Base-by-base conservation (phyloP, 2,113 vertebrate species). In the Tapirus terrestris region DNA sequence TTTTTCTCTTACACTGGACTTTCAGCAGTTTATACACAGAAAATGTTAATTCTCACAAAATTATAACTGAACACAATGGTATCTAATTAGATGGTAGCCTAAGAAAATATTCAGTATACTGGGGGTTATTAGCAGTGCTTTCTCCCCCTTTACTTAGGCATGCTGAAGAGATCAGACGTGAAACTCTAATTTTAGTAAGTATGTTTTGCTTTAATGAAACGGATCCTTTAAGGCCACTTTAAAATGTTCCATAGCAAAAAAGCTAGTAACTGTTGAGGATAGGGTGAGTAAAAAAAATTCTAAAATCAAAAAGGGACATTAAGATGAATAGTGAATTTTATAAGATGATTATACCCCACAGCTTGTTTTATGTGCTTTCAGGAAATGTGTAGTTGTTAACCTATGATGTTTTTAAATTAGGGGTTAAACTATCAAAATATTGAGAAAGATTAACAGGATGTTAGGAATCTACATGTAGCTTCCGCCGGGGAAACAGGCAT, bases 171-270 rank as follows among this genome's bases (percentile, higher is more conserved):
- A 95, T 65, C 94, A 96, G 81, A 86, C 43, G 48, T 43, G 18
- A 96, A 77, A 92, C 31, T 85, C 70, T 75, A 18, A 87, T 91
- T 97, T 93, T 96, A 97, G 83, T 96, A 97, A 94, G n/a, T 33
- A 80, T 83, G 43, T 83, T 68, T 80, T 94, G 60, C 43, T 96
- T 70, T 89, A 6, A 83, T 17, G 51, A 96, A 92, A 96, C 76
- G 58, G 73, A 89, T 72, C 51, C 60, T 96, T 93, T 67, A 88
- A 60, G 93, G 82, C 70, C 39, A 97, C 95, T 97, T 95, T 3
- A 36, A 89, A 93, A 65, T 65, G 58, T 53, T 79, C 27, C 91
- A 96, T 4, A 76, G 36, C 11, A 76, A 81, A 65, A 94, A 85
- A 95, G 43, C 60, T 85, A 86, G 31, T 86, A 82, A 93, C 56